phyloP scores from a whole-genome alignment of 2,797 vertebrate species.

The Rhincodon typus region DNA sequence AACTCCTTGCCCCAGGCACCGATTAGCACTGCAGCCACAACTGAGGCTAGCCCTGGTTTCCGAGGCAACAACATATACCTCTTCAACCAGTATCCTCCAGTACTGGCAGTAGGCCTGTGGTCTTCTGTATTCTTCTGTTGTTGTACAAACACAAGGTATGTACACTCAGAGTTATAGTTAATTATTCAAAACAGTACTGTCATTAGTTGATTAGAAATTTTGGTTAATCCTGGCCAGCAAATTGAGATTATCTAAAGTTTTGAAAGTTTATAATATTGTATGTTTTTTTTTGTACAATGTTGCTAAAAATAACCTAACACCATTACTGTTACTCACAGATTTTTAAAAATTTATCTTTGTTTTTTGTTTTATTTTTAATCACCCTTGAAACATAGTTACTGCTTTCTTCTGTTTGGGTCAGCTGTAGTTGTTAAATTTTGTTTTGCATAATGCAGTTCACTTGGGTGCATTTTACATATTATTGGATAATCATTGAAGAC shows the following conservation, averaged over 20 bases:
- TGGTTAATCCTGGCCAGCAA: background rate
- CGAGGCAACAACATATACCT: constrained; percentile 3
- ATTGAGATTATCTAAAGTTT: background rate
- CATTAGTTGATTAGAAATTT: background rate
- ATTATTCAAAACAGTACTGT: background rate
- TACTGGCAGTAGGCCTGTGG: background rate
- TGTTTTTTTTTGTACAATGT: background rate
- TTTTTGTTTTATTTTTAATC: background rate
- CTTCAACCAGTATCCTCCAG: background rate
- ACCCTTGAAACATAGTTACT: background rate
- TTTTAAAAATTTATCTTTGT: background rate
- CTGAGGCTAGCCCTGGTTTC: constrained; percentile 12
- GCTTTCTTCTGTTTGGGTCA: background rate
- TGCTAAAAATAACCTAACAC: background rate
- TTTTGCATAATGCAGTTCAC: no score
- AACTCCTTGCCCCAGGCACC: constrained; percentile 16
- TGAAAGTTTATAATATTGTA: background rate
- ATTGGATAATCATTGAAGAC: background rate
- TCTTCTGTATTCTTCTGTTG: constrained; percentile 18
- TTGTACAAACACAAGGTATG: background rate
- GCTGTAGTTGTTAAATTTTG: no score
- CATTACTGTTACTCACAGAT: background rate
- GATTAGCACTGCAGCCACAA: background rate
- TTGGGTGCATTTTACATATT: no score
- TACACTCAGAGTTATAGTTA: background rate